Conservation (phyloP, 2,113 vertebrate species). For the Argyrosomus japonicus region DNA sequence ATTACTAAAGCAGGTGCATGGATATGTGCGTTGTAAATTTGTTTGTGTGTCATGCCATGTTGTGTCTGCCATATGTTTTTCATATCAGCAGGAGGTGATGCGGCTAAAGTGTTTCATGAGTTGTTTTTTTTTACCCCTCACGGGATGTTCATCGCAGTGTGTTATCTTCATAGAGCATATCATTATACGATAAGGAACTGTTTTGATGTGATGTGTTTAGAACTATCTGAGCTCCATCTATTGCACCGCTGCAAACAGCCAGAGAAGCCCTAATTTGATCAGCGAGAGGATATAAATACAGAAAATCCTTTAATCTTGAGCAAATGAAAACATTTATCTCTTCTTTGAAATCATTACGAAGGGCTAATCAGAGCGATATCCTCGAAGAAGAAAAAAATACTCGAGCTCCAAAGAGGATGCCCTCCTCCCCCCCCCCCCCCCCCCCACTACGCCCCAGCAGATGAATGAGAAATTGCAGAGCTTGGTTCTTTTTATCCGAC, state of each 20-base stretch:
- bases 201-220: slow-evolving; percentile 74
- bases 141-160: slow-evolving; percentile 22
- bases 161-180: slow-evolving; percentile 68
- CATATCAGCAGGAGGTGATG: slow-evolving; percentile 20
- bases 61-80: slow-evolving; percentile 19
- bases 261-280: slow-evolving; percentile 75
- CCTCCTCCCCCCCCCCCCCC: no score
- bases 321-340: slow-evolving; percentile 80
- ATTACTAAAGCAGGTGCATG: slow-evolving; percentile 40
- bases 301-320: slow-evolving; percentile 78
- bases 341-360: slow-evolving; percentile 75
- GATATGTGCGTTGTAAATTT: neutral
- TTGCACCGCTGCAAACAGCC: slow-evolving; percentile 53
- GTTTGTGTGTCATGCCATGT: neutral
- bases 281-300: slow-evolving; percentile 67
- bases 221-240: slow-evolving; percentile 52
- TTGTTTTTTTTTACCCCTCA: slow-evolving; percentile 14
- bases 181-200: slow-evolving; percentile 66
- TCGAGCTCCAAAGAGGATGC: slow-evolving; percentile 23
- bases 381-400: slow-evolving; percentile 34
- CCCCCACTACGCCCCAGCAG: slow-evolving; percentile 6
- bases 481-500: slow-evolving; percentile 59
- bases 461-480: slow-evolving; percentile 63
- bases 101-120: slow-evolving; percentile 18
- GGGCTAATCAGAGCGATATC: slow-evolving; percentile 72